These are phyloP conservation scores for Eudorcas thomsonii DNA, from an alignment of 2,113 vertebrate species.

Conservation along the genomic window DNA sequence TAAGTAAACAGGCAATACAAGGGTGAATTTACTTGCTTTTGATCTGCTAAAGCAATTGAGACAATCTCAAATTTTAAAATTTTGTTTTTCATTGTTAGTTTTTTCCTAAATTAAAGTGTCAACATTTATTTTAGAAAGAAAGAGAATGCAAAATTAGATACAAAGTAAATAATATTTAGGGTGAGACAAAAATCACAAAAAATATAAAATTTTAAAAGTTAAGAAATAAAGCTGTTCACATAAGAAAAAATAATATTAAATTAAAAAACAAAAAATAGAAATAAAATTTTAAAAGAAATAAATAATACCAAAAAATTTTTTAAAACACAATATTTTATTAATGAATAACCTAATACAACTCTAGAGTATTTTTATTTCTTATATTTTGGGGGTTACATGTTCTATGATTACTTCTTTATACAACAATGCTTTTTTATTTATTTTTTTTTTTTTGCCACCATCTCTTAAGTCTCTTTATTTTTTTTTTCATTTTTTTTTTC, in stretches of 20 bases:
- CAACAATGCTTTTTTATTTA: background rate
- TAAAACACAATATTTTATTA: background rate
- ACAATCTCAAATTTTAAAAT: background rate
- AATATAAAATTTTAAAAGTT: background rate
- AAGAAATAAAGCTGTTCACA: background rate
- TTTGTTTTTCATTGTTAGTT: background rate
- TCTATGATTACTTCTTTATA: background rate
- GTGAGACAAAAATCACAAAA: background rate
- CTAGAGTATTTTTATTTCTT: background rate
- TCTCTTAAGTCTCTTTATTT: too few relatives aligned
- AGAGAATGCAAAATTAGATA: background rate
- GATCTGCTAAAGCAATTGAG: background rate
- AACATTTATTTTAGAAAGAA: background rate
- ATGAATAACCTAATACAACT: background rate
- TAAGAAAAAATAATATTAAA: background rate
- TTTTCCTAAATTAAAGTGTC: background rate
- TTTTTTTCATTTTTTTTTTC: too few relatives aligned
- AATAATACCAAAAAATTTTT: background rate
- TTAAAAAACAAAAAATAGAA: background rate
- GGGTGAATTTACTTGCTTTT: background rate
- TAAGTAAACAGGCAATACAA: background rate
- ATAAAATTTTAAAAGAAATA: background rate
- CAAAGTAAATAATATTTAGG: background rate
- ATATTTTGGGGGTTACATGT: background rate
- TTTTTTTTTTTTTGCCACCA: too few relatives aligned